Conservation (phyloP, 2,797 vertebrate species). For the Cossypha polioptera region DNA sequence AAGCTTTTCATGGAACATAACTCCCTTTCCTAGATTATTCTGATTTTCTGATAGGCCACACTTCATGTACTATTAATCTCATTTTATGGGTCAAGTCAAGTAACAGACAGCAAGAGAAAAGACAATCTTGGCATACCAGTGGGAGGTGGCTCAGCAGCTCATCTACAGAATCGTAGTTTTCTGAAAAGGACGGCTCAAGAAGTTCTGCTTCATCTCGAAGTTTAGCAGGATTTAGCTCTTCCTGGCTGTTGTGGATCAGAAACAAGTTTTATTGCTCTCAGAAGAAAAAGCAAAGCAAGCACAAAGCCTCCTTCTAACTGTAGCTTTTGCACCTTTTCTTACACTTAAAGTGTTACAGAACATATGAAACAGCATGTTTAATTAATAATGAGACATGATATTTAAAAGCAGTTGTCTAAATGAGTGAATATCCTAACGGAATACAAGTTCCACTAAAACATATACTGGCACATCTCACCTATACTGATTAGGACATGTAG, state of each 20-base stretch:
- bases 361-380: not conserved
- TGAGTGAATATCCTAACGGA: not conserved
- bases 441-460: not conserved
- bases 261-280: not conserved
- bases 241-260: conserved; percentile 74
- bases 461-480: not conserved
- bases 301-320: not conserved
- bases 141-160: conserved; percentile 85
- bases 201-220: conserved; percentile 81
- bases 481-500: not conserved
- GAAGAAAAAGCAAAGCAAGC: not conserved
- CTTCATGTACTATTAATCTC: not conserved
- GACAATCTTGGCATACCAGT: conserved; percentile 75
- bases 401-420: not conserved
- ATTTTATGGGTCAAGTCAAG: not conserved
- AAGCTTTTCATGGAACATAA: not conserved
- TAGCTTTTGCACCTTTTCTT: not conserved
- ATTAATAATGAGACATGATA: not conserved
- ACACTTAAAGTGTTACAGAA: not conserved
- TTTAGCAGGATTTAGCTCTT: conserved; percentile 79
- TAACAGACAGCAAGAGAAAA: not conserved
- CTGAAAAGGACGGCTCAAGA: conserved; percentile 83
- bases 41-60: not conserved
- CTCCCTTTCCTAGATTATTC: not conserved
- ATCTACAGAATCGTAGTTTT: conserved; percentile 85